A percentile compares a stretch with the other conserved stretches of the same genome.
These are phyloP conservation scores for Sarcoramphus papa DNA, from an alignment of 2,797 vertebrate genomes.

Conservation along the genomic window DNA sequence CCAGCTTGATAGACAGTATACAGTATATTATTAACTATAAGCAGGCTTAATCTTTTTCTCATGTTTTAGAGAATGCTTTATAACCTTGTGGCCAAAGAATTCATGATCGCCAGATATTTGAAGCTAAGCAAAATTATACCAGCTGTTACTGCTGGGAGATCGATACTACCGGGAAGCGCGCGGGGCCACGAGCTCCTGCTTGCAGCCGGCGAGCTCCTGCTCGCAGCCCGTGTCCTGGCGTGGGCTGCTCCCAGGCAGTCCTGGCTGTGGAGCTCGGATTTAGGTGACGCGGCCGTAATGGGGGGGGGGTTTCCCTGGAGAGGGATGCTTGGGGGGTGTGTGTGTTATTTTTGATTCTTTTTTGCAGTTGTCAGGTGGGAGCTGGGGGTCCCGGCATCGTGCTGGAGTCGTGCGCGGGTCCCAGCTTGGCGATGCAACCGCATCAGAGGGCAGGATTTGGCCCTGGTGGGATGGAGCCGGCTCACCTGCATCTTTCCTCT, in stretches of 20 bases:
- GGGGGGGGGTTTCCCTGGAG: not conserved
- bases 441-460: not conserved
- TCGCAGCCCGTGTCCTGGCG: not conserved
- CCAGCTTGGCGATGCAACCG: fast-evolving
- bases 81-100: slow-evolving; percentile 66
- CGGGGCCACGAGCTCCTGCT: not conserved
- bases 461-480: not conserved
- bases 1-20: slow-evolving; percentile 60
- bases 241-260: fast-evolving
- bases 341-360: not conserved
- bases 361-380: fast-evolving
- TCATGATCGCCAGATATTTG: slow-evolving; percentile 62
- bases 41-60: slow-evolving; percentile 70
- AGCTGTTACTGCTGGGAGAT: slow-evolving; percentile 54
- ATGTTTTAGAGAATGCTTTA: slow-evolving; percentile 68
- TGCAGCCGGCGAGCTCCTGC: not conserved
- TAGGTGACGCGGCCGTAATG: fast-evolving
- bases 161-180: slow-evolving; percentile 33
- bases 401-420: not conserved
- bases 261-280: fast-evolving
- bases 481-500: not conserved
- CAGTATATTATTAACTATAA: slow-evolving; percentile 64
- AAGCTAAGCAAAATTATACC: slow-evolving; percentile 68
- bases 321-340: not conserved
- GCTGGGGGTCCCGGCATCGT: fast-evolving